Evolutionary conservation across 1,140 invertebrate species (phyloP), one percentile per base, ranked within the genome.

Genomic region (Drosophila orosa): DNA sequence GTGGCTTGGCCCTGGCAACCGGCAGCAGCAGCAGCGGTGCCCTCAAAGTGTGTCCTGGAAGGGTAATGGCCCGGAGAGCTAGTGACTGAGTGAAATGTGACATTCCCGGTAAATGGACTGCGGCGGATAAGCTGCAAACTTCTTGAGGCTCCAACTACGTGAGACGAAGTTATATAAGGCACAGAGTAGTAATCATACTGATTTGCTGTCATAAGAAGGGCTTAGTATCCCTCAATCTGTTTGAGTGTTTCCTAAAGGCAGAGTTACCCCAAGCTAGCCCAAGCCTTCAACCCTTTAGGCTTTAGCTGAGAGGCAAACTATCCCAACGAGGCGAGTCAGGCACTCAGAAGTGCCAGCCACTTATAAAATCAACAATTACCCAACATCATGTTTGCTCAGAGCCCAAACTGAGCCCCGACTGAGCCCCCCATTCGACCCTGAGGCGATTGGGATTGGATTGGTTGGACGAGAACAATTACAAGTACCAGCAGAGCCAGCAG

Each of bases 361-460:
- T 83, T 80, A 83, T 71, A 57, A 82, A 78, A 84, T 83, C 71
- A 72, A 80, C 80, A 74, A 83, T 80, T 76, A 62, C 78, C 76
- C 80, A 84, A 80, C 80, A 65, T 50, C 62, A 74, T 80, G 82
- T 84, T 84, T 83, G 60, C 59, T 45, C 52, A 72, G 72, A 54
- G 60, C 60, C 60, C 77, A 33, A 66, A n/a, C n/a, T n/a, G n/a
- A n/a, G n/a, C n/a, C 25, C 47, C 52, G 33, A 50, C 42, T 15
- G 24, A 66, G 40, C 17, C 44, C 74, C 39, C 33, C 52, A 39
- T 29, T 40, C 24, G 25, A n/a, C 74, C 54, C 42, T 71, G 54
- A 35, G 25, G 29, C 31, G 37, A 42, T 57, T 35, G 44, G 76
- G 71, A 39, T 65, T 63, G 62, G 50, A 35, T 52, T 52, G 50